Evolutionary conservation across 2,113 vertebrate species (phyloP), one percentile per base, ranked within the genome.

Genomic region (Alligator mississippiensis): DNA sequence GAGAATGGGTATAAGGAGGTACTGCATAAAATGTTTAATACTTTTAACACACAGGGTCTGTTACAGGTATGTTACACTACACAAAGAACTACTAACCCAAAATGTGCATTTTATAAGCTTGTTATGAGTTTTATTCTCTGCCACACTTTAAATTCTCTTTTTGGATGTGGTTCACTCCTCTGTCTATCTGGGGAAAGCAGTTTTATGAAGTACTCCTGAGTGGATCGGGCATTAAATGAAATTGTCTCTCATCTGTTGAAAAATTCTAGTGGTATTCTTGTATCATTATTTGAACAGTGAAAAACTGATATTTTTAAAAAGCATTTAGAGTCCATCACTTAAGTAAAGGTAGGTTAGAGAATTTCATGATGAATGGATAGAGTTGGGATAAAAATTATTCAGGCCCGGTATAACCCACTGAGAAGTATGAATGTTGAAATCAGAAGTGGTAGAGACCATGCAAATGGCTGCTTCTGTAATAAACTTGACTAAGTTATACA

Each of bases 401-500:
- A 91, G 47, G 16, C 60, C 16, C 27, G 68, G 19, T 27, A 60
- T 60, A 84, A 74, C 54, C 11, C 28, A 8, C 58, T 70, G 19
- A 68, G 58, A 28, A 70, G 30, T 38, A 10, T 21, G 18, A 72
- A 25, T 72, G 5, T 2, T 79, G 74, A 87, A 77, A 70, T 82
- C 30, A 68, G 19, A 93, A 30, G 55, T 28, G 3, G 55, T n/a
- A 22, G 62, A 90, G 57, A 2, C 5, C 9, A 21, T 27, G 82
- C 25, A 1, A 80, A 9, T 47, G 21, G 59, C 17, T 85, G 21
- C 80, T 83, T 21, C 24, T 86, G 75, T 60, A n/a, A 21, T 57
- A 68, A 0, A 0, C 62, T 90, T 68, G 8, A 1, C 10, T 2
- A 77, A 14, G 11, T 38, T 11, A 25, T 1, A 75, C 1, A 25